Evolutionary conservation across 2,797 vertebrate genomes (phyloP).

Genomic region (Emys orbicularis): DNA sequence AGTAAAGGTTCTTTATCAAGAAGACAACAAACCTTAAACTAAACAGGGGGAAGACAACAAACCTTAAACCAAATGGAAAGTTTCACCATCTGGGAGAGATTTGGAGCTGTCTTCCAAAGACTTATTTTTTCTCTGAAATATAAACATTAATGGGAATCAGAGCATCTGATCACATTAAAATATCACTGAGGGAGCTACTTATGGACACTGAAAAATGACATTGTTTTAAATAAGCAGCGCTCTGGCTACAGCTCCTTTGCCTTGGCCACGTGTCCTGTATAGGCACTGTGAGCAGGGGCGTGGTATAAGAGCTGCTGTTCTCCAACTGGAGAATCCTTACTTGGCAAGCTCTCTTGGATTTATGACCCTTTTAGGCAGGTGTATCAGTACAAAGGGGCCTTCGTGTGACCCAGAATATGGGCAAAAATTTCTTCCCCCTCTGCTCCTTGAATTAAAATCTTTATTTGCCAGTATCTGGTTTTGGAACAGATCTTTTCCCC

Average conservation of each 20-base stretch:
- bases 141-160: background rate
- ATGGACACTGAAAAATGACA: background rate
- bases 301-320: background rate
- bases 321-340: background rate
- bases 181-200: background rate
- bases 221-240: background rate
- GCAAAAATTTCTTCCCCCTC: background rate
- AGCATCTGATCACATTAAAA: background rate
- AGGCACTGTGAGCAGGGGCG: background rate
- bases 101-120: background rate
- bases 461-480: background rate
- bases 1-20: background rate
- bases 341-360: background rate
- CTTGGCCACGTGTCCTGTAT: background rate
- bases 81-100: background rate
- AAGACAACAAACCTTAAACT: background rate
- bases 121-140: background rate
- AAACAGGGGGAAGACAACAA: background rate
- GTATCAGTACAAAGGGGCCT: background rate
- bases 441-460: background rate
- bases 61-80: background rate
- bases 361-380: background rate
- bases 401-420: background rate
- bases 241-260: background rate
- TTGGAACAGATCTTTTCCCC: background rate